Percentiles rank a stretch among this genome's conserved stretches.
These are phyloP conservation scores for Thalassaphorura encarpata DNA, from an alignment of 1,140 invertebrate species.

Conservation along the genomic window DNA sequence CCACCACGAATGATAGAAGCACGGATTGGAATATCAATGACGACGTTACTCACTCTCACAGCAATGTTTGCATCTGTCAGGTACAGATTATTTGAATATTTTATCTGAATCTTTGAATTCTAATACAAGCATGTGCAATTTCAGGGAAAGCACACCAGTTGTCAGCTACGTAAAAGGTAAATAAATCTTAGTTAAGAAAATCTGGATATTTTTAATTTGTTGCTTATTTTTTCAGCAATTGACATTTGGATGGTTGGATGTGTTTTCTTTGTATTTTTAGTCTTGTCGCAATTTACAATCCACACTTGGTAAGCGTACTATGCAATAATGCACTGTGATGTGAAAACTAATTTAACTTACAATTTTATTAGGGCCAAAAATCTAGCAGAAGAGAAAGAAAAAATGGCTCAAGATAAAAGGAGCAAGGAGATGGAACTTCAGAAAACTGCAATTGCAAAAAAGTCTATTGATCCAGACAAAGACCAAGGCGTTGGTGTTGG, in stretches of 20 bases:
- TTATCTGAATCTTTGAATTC: background rate
- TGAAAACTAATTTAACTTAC: background rate
- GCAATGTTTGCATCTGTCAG: background rate
- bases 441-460: background rate
- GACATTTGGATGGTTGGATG: background rate
- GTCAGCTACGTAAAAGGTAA: background rate
- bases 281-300: background rate
- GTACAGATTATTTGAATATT: background rate
- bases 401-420: background rate
- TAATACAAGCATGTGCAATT: background rate
- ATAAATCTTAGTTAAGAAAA: no score
- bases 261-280: background rate
- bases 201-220: no score
- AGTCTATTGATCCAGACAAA: background rate
- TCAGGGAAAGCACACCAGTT: background rate
- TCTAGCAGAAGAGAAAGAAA: no score
- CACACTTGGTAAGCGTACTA: background rate
- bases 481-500: background rate
- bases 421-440: background rate
- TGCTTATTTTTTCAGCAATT: no score
- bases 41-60: conserved; percentile 16
- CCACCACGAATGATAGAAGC: conserved; percentile 1
- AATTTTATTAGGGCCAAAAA: background rate
- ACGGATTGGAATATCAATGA: conserved; percentile 13
- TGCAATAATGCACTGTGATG: background rate